Evolutionary conservation across 2,113 vertebrate genomes (phyloP), one percentile per base, ranked within the genome.

Genomic region (Oostethus manadensis): DNA sequence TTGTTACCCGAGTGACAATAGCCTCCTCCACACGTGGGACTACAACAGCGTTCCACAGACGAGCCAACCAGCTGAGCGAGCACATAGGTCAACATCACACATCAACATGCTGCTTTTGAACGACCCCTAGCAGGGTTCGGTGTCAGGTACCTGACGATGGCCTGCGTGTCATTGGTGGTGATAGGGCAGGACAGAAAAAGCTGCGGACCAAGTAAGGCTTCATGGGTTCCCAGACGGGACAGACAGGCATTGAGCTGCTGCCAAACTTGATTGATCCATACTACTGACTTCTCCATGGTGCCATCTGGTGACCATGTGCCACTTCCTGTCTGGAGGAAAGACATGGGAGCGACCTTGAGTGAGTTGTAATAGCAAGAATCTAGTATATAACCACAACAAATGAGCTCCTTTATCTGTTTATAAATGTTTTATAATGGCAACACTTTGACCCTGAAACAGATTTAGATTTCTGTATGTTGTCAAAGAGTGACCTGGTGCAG

Each of bases 181-280:
- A 97, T 84, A 7, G 96, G 94, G 68, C 95, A 98, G 64, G 93
- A 92, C 74, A 97, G 89, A 84, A 98, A 99, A 76, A 90, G 89
- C 55, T 92, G 87, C 1, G 95, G 94, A 13, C 95, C 95, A 53
- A 97, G 87, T 35, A 97, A 77, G 42, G 93, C 94, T 80, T 98
- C 94, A 0, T 92, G 89, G 4, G 93, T 94, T 23, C 95, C 94
- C 29, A 97, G 84, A 13, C 89, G 92, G 17, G 94, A 90, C 59
- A 98, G 88, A 66, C 94, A 99, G 50, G 92, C 92, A 65, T 97
- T 97, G 64, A 99, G 92, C 81, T 94, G 95, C 60, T 90, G 90
- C 95, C 95, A 99, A 10, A 96, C 93, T 0, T 87, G 86, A 51
- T 88, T 88, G 54, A 93, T 90, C 95, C 95, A 98, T 77, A 87